Evolutionary conservation across 1,140 invertebrate species (phyloP).

Genomic region (Thereuonema tuberculata): DNA sequence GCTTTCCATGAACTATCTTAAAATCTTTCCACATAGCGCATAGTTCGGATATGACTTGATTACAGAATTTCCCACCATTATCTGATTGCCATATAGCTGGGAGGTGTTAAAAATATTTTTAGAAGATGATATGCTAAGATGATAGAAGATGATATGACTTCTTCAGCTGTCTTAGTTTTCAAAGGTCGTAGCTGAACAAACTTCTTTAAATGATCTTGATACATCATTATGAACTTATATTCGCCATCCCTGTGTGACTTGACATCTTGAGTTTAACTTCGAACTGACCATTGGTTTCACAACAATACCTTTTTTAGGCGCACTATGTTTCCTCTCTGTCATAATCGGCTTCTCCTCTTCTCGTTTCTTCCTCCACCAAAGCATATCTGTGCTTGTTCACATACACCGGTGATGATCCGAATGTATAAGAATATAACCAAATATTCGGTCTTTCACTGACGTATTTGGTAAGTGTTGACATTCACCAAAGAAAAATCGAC

Average conservation of each 20-base stretch:
- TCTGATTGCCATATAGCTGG: slow-evolving; percentile 14
- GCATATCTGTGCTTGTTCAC: background rate
- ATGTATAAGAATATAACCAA: background rate
- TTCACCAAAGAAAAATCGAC: background rate
- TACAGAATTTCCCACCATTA: slow-evolving; percentile 13
- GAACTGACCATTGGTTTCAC: slow-evolving; percentile 15
- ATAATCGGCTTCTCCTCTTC: background rate
- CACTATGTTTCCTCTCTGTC: slow-evolving; percentile 12
- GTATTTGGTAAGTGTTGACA: background rate
- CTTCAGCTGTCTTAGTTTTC: slow-evolving; percentile 2
- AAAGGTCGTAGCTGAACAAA: slow-evolving; percentile 7
- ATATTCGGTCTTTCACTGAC: background rate
- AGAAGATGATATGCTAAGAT: slow-evolving; percentile 11
- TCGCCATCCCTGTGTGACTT: slow-evolving; percentile 12
- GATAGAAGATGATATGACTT: too few species aligned
- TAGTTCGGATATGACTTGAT: background rate
- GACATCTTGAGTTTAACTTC: slow-evolving; percentile 12
- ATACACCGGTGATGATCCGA: background rate
- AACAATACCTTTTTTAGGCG: slow-evolving; percentile 11
- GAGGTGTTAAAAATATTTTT: slow-evolving; percentile 13
- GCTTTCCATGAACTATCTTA: slow-evolving; percentile 20
- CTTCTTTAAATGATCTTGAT: slow-evolving; percentile 15
- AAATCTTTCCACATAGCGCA: slow-evolving; percentile 4
- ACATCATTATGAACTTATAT: slow-evolving; percentile 15
- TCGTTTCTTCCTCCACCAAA: background rate